Base-by-base conservation (phyloP, 2,797 vertebrate genomes). In the Chelon auratus region DNA sequence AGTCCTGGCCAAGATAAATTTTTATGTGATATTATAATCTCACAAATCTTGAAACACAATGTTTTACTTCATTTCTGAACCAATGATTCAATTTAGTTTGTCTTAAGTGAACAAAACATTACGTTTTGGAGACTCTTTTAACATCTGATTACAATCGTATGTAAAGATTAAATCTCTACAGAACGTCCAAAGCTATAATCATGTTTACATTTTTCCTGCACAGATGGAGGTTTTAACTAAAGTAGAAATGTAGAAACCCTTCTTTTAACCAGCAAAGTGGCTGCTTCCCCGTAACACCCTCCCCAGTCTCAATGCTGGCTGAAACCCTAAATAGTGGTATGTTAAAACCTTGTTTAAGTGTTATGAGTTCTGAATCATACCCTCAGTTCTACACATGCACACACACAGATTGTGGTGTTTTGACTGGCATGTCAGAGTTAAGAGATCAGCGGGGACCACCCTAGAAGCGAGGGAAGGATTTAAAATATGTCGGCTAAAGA, bases 391-490 rank as follows among this genome's bases (percentile, higher is more conserved):
- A 54, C 84, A 80, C 86, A 81, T 18, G 62, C 86, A 67, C 84
- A 67, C 84, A 73, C 69, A 82, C 81, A 87, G 78, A 86, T 81
- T 56, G 69, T 9, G 17, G 59, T 92, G 88, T 91, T 92, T 89
- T 92, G 90, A 92, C 91, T 86, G 73, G 80, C 73, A 54, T 86
- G 89, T 90, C 88, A 90, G 87, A 88, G 86, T 87, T 89, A 89
- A 87, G 88, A 91, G 88, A 91, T 90, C 86, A 91, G 82, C 2
- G 22, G 59, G 69, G 91, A 91, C 91, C 91, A 91, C 91, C 91
- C 89, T 65, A 75, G 89, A 78, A 83, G 87, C 76, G 68, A 66
- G 67, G 36, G 56, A 63, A 72, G 73, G 72, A 77, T 74, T 81
- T 78, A 0, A 60, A 72, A 80, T 78, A 47, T 77, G n/a, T 11